phyloP scores from a whole-genome alignment of 2,797 vertebrate genomes.

The Falco peregrinus region DNA sequence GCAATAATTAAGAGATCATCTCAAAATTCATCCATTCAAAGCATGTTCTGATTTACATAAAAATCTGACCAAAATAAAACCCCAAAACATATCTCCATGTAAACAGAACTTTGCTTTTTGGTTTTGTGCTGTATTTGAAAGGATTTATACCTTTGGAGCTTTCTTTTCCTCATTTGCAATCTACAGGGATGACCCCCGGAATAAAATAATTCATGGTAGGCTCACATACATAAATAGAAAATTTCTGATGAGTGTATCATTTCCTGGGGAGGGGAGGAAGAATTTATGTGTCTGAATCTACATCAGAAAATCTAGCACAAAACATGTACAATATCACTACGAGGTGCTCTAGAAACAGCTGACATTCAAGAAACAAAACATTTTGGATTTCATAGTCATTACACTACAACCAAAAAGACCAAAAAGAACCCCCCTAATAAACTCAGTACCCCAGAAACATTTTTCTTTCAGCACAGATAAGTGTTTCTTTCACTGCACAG shows the following conservation, averaged over 20 bases:
- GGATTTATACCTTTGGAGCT: background rate
- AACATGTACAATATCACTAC: background rate
- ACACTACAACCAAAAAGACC: background rate
- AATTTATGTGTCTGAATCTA: background rate
- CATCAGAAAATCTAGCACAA: background rate
- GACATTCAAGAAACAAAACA: background rate
- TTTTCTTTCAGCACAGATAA: background rate
- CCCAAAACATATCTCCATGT: background rate
- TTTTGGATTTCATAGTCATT: background rate
- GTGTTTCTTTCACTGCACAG: background rate
- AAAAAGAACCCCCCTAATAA: background rate
- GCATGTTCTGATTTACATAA: background rate
- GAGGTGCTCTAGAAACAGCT: background rate
- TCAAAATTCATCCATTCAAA: background rate
- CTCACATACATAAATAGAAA: background rate
- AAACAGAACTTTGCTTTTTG: background rate
- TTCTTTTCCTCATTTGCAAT: background rate
- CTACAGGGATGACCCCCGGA: background rate
- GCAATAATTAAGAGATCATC: background rate
- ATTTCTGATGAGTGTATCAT: background rate
- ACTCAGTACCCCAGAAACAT: background rate
- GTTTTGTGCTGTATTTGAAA: background rate
- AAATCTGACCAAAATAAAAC: background rate
- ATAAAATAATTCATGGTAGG: background rate
- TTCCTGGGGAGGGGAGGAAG: fast-evolving